phyloP scores from a whole-genome alignment of 2,888 invertebrate species.

The Drosophila falleni region DNA sequence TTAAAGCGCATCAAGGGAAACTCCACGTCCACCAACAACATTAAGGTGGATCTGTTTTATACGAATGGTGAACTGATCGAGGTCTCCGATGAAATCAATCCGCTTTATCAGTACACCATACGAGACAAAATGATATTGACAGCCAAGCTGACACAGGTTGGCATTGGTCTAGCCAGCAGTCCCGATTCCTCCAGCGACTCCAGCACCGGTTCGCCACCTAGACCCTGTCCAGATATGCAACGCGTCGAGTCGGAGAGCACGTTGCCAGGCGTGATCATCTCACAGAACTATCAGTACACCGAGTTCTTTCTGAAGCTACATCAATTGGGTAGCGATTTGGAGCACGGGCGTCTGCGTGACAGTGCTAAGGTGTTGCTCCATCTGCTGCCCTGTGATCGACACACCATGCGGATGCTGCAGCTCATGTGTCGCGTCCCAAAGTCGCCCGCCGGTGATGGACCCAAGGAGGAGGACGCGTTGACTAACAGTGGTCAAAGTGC shows the following conservation, averaged over 20 bases:
- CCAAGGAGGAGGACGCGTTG: constrained; percentile 55
- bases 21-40: constrained; percentile 89
- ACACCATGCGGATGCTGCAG: constrained; percentile 85
- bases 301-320: constrained; percentile 94
- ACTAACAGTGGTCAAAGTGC: constrained; percentile 48
- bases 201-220: constrained; percentile 96
- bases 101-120: constrained; percentile 93
- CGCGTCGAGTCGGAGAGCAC: constrained; percentile 94
- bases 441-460: constrained; percentile 38
- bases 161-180: constrained; percentile 90
- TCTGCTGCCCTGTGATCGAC: constrained; percentile 85
- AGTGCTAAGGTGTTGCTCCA: constrained; percentile 86
- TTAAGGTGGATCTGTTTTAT: constrained; percentile 94
- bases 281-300: constrained; percentile 91
- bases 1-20: constrained; percentile 87
- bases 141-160: constrained; percentile 91
- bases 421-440: constrained; percentile 83
- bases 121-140: constrained; percentile 91
- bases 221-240: constrained; percentile 91
- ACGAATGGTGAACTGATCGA: constrained; percentile 95
- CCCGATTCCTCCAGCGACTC: constrained; percentile 98
- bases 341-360: constrained; percentile 92
- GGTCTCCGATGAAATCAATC: constrained; percentile 93
- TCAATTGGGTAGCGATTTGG: constrained; percentile 93
- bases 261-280: constrained; percentile 96